A percentile compares a stretch with the other conserved stretches of the same genome.
phyloP scores from a whole-genome alignment of 2,113 vertebrate species.

The Leucopsar rothschildi region DNA sequence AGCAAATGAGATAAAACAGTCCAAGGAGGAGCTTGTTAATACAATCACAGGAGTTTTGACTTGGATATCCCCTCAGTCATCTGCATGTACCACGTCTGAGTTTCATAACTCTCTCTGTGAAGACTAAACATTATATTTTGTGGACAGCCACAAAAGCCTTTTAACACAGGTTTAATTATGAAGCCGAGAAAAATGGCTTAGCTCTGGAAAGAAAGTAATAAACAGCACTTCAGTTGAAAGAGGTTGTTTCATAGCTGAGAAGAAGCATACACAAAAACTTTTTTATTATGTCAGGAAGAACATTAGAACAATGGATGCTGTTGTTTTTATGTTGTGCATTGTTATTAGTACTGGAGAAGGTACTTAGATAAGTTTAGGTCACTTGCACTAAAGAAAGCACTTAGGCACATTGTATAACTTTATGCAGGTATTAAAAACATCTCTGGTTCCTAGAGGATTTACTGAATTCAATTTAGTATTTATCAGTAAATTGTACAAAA shows the following conservation, averaged over 20 bases:
- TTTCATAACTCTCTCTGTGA: neutral
- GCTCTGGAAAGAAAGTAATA: neutral
- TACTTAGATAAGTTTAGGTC: neutral
- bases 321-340: neutral
- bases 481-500: conserved; percentile 4
- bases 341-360: neutral
- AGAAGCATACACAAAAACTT: neutral
- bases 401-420: neutral
- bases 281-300: neutral
- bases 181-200: neutral
- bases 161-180: neutral
- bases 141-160: neutral
- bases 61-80: neutral
- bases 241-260: neutral
- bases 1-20: neutral
- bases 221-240: neutral
- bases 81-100: neutral
- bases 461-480: neutral
- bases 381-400: neutral
- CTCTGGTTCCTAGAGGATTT: neutral
- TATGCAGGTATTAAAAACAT: neutral
- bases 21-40: neutral
- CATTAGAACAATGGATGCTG: neutral
- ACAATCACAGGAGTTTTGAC: neutral
- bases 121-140: neutral